These are phyloP conservation scores for Polylopha cassiicola DNA, from an alignment of 2,888 invertebrate species.

Conservation along the genomic window DNA sequence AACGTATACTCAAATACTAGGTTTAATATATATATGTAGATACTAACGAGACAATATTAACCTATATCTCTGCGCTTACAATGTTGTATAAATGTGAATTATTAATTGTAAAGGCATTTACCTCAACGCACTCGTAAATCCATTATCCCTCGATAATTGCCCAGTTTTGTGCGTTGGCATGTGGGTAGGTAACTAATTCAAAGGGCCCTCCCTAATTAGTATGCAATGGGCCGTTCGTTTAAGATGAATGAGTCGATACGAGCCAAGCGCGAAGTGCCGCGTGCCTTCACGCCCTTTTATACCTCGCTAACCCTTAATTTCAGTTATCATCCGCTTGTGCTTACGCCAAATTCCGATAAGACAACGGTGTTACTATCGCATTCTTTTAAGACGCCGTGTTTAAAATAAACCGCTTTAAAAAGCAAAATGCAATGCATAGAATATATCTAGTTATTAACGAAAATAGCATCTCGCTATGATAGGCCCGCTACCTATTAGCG, in stretches of 20 bases:
- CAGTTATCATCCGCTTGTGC: slow-evolving; percentile 16
- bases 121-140: too few species aligned
- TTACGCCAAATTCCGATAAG: slow-evolving; percentile 12
- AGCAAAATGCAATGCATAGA: too few species aligned
- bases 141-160: slow-evolving; percentile 15
- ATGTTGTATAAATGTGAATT: too few species aligned
- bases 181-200: slow-evolving; percentile 17
- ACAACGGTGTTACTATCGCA: slow-evolving; percentile 16
- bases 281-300: slow-evolving; percentile 57
- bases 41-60: too few species aligned
- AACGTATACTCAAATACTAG: too few species aligned
- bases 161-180: slow-evolving; percentile 12
- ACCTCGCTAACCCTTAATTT: slow-evolving; percentile 30
- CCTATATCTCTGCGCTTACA: too few species aligned
- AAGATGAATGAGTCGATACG: slow-evolving; percentile 56
- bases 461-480: slow-evolving; percentile 21
- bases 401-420: slow-evolving; percentile 4
- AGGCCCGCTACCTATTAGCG: slow-evolving; percentile 21
- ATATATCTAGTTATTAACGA: too few species aligned
- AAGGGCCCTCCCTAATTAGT: slow-evolving; percentile 40
- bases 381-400: slow-evolving; percentile 15
- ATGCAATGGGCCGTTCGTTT: slow-evolving; percentile 53
- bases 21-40: too few species aligned
- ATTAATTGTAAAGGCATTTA: too few species aligned
- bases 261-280: slow-evolving; percentile 46